Evolutionary conservation across 2,888 invertebrate species (phyloP).

Genomic region (Tholera decimalis): DNA sequence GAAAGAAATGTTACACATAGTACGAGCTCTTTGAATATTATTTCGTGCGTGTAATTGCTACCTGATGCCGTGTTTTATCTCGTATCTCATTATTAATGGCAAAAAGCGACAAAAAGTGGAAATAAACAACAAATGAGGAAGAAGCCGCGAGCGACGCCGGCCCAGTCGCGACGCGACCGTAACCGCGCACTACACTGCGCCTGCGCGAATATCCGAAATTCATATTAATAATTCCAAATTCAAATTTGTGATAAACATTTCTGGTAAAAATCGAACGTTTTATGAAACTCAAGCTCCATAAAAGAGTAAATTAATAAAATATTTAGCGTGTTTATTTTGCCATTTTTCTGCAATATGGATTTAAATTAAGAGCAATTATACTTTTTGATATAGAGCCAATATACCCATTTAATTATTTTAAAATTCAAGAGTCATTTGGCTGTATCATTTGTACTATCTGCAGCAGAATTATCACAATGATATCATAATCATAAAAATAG

Average conservation of each 20-base stretch:
- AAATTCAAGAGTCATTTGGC: background rate
- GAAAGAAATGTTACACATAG: conserved; percentile 34
- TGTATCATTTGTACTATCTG: conserved; percentile 32
- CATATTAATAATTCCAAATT: conserved; percentile 55
- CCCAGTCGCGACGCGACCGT: conserved; percentile 78
- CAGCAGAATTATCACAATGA: conserved; percentile 45
- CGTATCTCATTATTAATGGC: conserved; percentile 55
- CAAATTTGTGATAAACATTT: conserved; percentile 5
- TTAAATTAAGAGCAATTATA: background rate
- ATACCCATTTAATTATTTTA: background rate
- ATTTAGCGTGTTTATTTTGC: background rate
- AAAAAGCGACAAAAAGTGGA: conserved; percentile 64
- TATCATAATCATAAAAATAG: conserved; percentile 64
- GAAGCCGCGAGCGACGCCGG: conserved; percentile 68
- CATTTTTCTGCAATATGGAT: background rate
- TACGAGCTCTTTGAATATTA: conserved; percentile 38
- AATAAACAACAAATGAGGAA: conserved; percentile 67
- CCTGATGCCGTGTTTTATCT: conserved; percentile 53
- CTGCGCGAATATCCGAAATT: conserved; percentile 58
- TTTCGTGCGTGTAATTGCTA: conserved; percentile 74
- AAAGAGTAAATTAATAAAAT: background rate
- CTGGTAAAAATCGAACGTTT: background rate
- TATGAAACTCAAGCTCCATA: background rate
- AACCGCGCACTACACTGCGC: conserved; percentile 75
- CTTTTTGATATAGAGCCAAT: background rate